Conservation (phyloP, 2,797 vertebrate species). For the Neosilurus mollespiculum region DNA sequence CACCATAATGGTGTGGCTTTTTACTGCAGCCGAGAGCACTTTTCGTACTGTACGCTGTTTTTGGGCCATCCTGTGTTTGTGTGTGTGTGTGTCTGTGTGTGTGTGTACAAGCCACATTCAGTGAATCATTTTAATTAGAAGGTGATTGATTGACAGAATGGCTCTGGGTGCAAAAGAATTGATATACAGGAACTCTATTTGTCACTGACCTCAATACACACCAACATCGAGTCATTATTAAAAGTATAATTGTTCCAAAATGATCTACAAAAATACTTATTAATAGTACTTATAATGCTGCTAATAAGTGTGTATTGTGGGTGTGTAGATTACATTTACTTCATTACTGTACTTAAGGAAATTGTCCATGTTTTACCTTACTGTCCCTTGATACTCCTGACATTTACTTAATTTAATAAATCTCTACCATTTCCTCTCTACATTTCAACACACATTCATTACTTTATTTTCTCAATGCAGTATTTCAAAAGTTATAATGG, state of each 20-base stretch:
- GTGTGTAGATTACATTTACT: neutral
- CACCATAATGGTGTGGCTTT: slow-evolving; percentile 43
- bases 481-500: neutral
- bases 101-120: slow-evolving; percentile 40
- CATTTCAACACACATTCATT: neutral
- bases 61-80: slow-evolving; percentile 30
- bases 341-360: neutral
- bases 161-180: slow-evolving; percentile 80
- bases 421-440: neutral
- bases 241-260: slow-evolving; percentile 17
- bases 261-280: neutral
- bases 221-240: slow-evolving; percentile 21
- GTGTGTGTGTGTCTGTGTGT: slow-evolving; percentile 43
- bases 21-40: slow-evolving; percentile 16
- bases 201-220: slow-evolving; percentile 54
- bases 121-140: slow-evolving; percentile 61
- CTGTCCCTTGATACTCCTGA: neutral
- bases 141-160: slow-evolving; percentile 67
- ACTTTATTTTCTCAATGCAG: neutral
- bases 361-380: neutral
- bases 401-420: neutral
- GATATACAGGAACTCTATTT: slow-evolving; percentile 57
- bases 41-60: slow-evolving; percentile 29
- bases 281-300: neutral
- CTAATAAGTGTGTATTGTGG: neutral